These are phyloP conservation scores for Rhipidura dahli DNA, from an alignment of 2,113 vertebrate genomes.

Conservation along the genomic window DNA sequence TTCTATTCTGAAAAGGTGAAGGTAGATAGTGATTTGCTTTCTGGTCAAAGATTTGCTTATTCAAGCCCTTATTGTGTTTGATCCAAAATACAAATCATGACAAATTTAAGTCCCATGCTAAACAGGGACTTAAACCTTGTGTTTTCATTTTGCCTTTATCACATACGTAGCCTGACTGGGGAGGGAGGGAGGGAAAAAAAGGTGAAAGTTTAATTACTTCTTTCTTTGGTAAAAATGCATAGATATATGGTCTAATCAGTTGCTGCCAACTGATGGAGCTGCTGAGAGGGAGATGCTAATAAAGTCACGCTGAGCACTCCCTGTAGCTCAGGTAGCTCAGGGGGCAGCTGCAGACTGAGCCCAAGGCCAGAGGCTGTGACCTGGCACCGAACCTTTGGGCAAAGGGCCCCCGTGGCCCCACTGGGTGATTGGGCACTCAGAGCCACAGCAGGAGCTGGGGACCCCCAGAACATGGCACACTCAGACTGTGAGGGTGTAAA, in stretches of 20 bases:
- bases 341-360: background rate
- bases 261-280: background rate
- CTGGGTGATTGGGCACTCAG: background rate
- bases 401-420: background rate
- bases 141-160: background rate
- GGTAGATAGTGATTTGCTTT: background rate
- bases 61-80: background rate
- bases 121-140: background rate
- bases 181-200: rapidly evolving
- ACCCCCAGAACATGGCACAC: too few species aligned
- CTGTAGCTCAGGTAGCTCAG: background rate
- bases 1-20: background rate
- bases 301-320: background rate
- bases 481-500: background rate
- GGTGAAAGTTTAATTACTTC: background rate
- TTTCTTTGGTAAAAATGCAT: background rate
- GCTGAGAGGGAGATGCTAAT: background rate
- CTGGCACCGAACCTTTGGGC: background rate
- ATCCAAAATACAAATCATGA: background rate
- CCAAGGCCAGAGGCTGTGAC: background rate
- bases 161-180: background rate
- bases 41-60: background rate
- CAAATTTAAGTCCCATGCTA: background rate
- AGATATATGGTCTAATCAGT: background rate
- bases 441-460: background rate